A percentile compares a stretch with the other conserved stretches of the same genome.
These are phyloP conservation scores for Plutella xylostella DNA, from an alignment of 2,888 invertebrate species.

Conservation along the genomic window DNA sequence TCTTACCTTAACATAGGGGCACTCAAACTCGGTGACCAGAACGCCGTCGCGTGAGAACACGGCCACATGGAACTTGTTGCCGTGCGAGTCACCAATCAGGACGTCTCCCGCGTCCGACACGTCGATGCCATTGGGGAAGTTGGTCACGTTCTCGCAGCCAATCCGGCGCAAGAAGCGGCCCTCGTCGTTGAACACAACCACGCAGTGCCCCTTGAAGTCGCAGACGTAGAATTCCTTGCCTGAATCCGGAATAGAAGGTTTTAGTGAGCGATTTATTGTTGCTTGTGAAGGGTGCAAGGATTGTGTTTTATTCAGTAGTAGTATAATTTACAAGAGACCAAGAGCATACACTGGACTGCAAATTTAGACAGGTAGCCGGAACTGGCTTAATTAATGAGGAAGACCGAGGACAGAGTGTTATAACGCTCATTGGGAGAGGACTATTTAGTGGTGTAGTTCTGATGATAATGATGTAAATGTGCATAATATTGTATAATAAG, in stretches of 20 bases:
- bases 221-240: conserved; percentile 96
- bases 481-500: no score
- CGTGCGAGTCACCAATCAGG: conserved; percentile 96
- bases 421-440: no score
- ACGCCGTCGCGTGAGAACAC: conserved; percentile 92
- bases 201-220: conserved; percentile 98
- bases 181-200: conserved; percentile 94
- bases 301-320: no score
- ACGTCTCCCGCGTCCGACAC: conserved; percentile 97
- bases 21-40: conserved; percentile 93
- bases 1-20: conserved; percentile 93
- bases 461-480: no score
- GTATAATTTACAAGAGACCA: no score
- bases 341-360: no score
- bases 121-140: conserved; percentile 98
- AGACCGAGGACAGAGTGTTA: no score
- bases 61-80: conserved; percentile 97
- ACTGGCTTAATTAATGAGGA: no score
- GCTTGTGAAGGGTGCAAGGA: no score
- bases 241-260: conserved; percentile 31
- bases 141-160: conserved; percentile 95
- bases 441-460: no score
- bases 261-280: no score
- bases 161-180: conserved; percentile 93
- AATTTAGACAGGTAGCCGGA: no score